phyloP scores from a whole-genome alignment of 2,888 invertebrate species.

The Hypomecis atomaria region DNA sequence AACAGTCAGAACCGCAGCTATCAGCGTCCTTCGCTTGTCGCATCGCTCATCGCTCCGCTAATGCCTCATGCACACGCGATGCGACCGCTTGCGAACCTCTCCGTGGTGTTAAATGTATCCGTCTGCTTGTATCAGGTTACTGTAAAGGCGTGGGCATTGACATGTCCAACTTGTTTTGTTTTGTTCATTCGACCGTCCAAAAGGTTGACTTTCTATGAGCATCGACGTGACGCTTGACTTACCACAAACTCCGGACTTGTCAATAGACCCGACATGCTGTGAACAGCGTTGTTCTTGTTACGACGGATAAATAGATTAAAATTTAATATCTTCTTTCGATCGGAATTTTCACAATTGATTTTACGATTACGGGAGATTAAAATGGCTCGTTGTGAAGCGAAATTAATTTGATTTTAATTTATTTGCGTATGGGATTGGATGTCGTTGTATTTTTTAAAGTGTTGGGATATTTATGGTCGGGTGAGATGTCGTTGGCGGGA shows the following conservation, averaged over 20 bases:
- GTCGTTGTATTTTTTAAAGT: constrained; percentile 57
- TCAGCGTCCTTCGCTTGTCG: constrained; percentile 54
- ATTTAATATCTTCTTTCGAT: constrained; percentile 31
- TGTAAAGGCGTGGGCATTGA: constrained; percentile 84
- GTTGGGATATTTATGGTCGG: constrained; percentile 60
- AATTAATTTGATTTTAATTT: constrained; percentile 54
- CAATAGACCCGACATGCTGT: constrained; percentile 62
- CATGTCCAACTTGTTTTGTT: constrained; percentile 82
- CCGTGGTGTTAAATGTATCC: constrained; percentile 81
- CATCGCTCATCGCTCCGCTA: constrained; percentile 65
- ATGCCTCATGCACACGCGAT: constrained; percentile 58
- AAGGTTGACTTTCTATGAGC: constrained; percentile 81
- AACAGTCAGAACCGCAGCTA: constrained; percentile 60
- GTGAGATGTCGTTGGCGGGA: constrained; percentile 74
- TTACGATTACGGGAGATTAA: constrained; percentile 37
- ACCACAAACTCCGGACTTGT: constrained; percentile 68
- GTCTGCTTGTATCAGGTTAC: constrained; percentile 81
- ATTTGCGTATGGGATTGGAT: constrained; percentile 58
- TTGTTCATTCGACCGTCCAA: constrained; percentile 76
- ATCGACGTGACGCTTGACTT: constrained; percentile 77
- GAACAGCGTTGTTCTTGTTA: constrained; percentile 49
- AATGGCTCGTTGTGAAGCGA: constrained; percentile 42
- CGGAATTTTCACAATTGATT: constrained; percentile 45
- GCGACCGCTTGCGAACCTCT: constrained; percentile 66
- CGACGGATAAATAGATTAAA: constrained; percentile 43